phyloP scores from a whole-genome alignment of 2,113 vertebrate species.

The Sturnus vulgaris region DNA sequence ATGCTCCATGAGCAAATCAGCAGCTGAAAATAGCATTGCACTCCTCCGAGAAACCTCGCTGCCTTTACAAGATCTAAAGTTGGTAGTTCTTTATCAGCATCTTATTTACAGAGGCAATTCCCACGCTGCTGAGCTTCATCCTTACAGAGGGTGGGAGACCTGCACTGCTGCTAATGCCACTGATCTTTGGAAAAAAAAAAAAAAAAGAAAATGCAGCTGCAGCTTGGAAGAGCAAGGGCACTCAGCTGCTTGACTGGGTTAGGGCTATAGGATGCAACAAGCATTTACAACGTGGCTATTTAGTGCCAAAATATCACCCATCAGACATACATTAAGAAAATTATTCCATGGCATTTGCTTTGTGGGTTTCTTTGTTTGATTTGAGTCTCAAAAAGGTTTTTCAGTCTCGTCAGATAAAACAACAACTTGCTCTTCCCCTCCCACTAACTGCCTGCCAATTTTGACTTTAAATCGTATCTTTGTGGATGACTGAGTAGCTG shows the following conservation, averaged over 20 bases:
- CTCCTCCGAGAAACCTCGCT: neutral
- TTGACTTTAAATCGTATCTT: neutral
- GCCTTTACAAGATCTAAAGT: neutral
- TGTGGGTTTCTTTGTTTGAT: neutral
- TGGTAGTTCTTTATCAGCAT: neutral
- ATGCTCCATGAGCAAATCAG: neutral
- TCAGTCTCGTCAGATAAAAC: neutral
- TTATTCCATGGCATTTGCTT: neutral
- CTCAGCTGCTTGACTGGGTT: neutral
- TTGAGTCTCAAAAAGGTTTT: neutral
- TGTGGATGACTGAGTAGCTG: neutral
- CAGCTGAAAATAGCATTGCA: neutral
- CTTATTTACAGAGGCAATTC: slow-evolving; percentile 12
- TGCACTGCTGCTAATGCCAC: neutral
- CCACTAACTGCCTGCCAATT: neutral
- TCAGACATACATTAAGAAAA: neutral
- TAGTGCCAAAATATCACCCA: neutral
- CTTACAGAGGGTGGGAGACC: neutral
- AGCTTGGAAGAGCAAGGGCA: neutral
- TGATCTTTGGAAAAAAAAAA: neutral
- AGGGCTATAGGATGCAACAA: neutral
- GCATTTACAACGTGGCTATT: neutral
- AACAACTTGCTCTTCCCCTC: neutral
- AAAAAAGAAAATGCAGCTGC: neutral
- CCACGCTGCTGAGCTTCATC: neutral